A percentile compares a stretch with the other conserved stretches of the same genome.
phyloP scores from a whole-genome alignment of 2,888 invertebrate species.

The Timema cristinae region DNA sequence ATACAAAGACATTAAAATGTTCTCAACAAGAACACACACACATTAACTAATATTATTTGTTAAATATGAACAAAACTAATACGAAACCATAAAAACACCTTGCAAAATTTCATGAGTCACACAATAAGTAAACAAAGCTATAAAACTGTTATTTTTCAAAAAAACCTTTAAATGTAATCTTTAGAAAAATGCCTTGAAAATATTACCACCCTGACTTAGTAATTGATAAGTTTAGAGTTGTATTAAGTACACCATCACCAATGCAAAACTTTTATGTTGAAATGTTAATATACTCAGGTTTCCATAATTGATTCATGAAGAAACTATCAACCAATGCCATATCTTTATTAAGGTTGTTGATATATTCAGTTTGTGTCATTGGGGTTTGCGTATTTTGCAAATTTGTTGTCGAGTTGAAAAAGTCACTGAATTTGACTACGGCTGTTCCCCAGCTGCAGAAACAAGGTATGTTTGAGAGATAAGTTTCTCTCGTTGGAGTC shows the following conservation, averaged over 20 bases:
- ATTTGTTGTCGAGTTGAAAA: not conserved
- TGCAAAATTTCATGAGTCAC: too few relatives aligned
- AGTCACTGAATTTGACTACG: not conserved
- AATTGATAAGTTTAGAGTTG: too few relatives aligned
- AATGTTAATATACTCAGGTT: slow-evolving; percentile 49
- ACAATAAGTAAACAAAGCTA: too few relatives aligned
- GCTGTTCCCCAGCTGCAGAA: slow-evolving; percentile 37
- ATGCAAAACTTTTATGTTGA: slow-evolving; percentile 9
- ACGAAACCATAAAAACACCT: too few relatives aligned
- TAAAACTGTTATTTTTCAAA: too few relatives aligned
- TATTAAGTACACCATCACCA: too few relatives aligned
- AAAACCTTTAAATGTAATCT: too few relatives aligned
- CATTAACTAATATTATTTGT: too few relatives aligned
- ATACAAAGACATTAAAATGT: too few relatives aligned
- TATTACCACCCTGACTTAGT: too few relatives aligned
- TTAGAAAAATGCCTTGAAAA: not conserved
- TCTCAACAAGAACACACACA: too few relatives aligned
- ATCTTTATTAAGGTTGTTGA: slow-evolving; percentile 42
- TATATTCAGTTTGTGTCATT: slow-evolving; percentile 6
- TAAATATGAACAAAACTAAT: too few relatives aligned
- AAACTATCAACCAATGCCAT: slow-evolving; percentile 52
- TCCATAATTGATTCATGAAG: slow-evolving; percentile 54
- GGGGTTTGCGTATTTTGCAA: slow-evolving; percentile 3
- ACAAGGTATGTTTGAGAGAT: slow-evolving; percentile 41
- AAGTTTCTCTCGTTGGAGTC: slow-evolving; percentile 50